Evolutionary conservation across 2,113 vertebrate genomes (phyloP), one percentile per base, ranked within the genome.

Genomic region (Stictonetta naevosa): DNA sequence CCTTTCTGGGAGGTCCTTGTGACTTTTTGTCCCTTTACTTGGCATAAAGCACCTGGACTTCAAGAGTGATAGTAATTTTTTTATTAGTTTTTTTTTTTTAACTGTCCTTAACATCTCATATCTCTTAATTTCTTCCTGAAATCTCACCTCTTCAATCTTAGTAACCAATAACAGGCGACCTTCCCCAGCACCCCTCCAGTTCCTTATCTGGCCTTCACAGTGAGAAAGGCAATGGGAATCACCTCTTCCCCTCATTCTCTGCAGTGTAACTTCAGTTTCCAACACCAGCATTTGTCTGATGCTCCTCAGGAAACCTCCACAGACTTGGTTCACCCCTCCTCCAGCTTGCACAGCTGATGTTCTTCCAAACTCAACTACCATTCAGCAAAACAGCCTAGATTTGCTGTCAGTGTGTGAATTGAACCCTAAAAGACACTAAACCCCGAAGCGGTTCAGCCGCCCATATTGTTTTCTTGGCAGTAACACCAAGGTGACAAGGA

Each of bases 331-430:
- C 48, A 20, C 5, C 10, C 20, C 16, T 83, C 38, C 60, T 83
- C n/a, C 59, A 68, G 10, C 13, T 71, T 40, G 2, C 6, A 16
- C 10, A 0, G 0, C 26, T 0, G 0, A 26, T 72, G 22, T 21
- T 92, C 19, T 64, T 59, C 40, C 6, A 5, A 18, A 4, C 6
- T 3, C 2, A 17, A 22, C 21, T 94, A 40, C 31, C 31, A 64
- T 2, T 1, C 4, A 74, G 19, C 44, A 74, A 25, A 31, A 58
- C 25, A 38, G 33, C 25, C 5, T 8, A 60, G 68, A 14, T 13
- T 38, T 23, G 6, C 38, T 64, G 5, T 19, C 42, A 42, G 7
- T 31, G 48, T n/a, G 15, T 16, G 52, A 19, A 40, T 59, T 67
- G 82, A 86, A 44, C 29, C 56, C 25, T 52, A 44, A 58, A 44